Evolutionary conservation across 2,113 vertebrate genomes (phyloP).

Genomic region (Platycercus adscitus): DNA sequence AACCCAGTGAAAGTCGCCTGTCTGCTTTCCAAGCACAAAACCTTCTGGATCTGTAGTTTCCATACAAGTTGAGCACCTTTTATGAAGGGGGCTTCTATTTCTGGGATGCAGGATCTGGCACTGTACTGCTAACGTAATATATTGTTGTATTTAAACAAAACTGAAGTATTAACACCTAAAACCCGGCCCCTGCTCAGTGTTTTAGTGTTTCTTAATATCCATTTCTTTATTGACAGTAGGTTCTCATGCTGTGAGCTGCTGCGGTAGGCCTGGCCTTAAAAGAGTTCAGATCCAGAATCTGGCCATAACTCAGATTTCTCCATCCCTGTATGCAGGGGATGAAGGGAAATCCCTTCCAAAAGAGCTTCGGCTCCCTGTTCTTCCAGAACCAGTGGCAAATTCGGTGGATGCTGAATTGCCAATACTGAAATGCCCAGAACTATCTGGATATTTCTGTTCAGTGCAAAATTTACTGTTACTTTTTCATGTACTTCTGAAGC

Average conservation of each 20-base stretch:
- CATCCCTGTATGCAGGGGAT: neutral
- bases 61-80: neutral
- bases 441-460: neutral
- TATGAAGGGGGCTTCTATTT: neutral
- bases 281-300: neutral
- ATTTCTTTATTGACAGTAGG: neutral
- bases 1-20: neutral
- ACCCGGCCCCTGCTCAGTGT: neutral
- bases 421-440: neutral
- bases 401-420: neutral
- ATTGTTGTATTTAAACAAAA: constrained; percentile 38
- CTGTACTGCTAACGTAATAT: constrained; percentile 25
- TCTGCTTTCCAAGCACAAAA: neutral
- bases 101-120: constrained; percentile 32
- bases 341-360: neutral
- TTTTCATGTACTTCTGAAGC: neutral
- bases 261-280: neutral
- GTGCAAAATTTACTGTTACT: neutral
- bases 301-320: neutral
- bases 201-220: neutral
- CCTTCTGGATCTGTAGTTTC: neutral
- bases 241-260: neutral
- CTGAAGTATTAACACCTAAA: constrained; percentile 65
- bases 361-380: neutral
- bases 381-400: neutral